Conservation (phyloP, 2,113 vertebrate genomes). For the Phrynosoma platyrhinos region DNA sequence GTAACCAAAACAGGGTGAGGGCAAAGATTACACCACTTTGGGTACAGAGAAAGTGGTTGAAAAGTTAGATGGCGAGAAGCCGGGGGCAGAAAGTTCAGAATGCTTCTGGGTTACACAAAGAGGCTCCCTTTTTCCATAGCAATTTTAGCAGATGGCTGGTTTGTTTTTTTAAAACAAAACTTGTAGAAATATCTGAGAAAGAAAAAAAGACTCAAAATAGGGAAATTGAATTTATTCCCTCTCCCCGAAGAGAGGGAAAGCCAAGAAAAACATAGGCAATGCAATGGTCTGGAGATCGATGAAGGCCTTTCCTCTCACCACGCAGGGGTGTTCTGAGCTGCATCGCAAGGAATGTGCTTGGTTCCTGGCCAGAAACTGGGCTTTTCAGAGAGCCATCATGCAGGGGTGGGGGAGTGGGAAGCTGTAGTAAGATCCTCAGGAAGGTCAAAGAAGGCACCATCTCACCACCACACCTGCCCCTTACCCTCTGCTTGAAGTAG, state of each 20-base stretch:
- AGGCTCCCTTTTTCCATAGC: not conserved
- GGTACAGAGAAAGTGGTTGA: not conserved
- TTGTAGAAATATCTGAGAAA: conserved; percentile 7
- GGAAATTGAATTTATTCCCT: conserved; percentile 34
- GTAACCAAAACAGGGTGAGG: not conserved
- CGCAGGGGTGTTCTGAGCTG: conserved; percentile 44
- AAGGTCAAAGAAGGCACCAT: accelerated
- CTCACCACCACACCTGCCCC: conserved; percentile 25
- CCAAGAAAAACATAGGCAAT: conserved; percentile 68
- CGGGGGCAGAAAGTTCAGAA: not conserved
- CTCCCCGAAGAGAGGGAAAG: conserved; percentile 41
- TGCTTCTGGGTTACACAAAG: not conserved
- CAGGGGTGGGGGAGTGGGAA: too few relatives aligned
- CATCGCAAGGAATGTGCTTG: conserved; percentile 52
- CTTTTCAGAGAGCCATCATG: not conserved
- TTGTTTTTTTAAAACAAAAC: conserved; percentile 12
- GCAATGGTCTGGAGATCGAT: conserved; percentile 26
- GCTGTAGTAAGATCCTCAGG: not conserved
- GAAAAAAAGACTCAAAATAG: conserved; percentile 8
- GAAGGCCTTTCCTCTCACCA: conserved; percentile 34
- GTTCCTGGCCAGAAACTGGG: conserved; percentile 27
- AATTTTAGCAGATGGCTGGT: not conserved
- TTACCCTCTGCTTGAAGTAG: conserved; percentile 93
- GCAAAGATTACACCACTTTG: not conserved
- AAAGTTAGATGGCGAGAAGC: not conserved